Percentiles rank a stretch among this genome's conserved stretches.
Evolutionary conservation across 2,113 vertebrate genomes (phyloP).

Genomic region (Ceuthmochares aereus): DNA sequence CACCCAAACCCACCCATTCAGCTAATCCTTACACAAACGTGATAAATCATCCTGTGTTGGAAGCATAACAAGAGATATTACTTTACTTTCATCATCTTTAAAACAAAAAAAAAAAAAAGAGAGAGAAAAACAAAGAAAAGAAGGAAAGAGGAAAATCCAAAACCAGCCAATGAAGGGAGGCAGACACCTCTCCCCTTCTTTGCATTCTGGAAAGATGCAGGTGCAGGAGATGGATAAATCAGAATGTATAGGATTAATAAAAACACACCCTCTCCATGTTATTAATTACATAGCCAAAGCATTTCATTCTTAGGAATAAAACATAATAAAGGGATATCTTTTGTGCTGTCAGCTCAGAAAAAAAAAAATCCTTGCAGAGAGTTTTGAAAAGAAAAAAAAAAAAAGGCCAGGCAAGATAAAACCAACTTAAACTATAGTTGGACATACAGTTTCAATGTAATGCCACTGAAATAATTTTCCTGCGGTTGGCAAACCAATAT

Average conservation of each 20-base stretch:
- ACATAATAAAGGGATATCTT: background rate
- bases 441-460: background rate
- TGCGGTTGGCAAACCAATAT: background rate
- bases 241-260: background rate
- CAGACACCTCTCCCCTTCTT: background rate
- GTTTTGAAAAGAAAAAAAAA: constrained; percentile 1
- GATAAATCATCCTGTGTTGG: background rate
- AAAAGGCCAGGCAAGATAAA: too few relatives aligned
- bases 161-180: background rate
- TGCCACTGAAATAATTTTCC: background rate
- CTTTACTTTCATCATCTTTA: background rate
- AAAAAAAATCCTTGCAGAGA: background rate
- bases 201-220: background rate
- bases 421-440: background rate
- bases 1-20: constrained; percentile 35
- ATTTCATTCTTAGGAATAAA: background rate
- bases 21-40: constrained; percentile 8
- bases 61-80: background rate
- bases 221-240: background rate
- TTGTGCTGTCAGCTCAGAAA: background rate
- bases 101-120: background rate
- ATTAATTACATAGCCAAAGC: background rate
- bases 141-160: background rate
- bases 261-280: background rate
- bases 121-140: too few relatives aligned